phyloP scores from a whole-genome alignment of 2,888 invertebrate genomes.

The Petrolisthes cinctipes region DNA sequence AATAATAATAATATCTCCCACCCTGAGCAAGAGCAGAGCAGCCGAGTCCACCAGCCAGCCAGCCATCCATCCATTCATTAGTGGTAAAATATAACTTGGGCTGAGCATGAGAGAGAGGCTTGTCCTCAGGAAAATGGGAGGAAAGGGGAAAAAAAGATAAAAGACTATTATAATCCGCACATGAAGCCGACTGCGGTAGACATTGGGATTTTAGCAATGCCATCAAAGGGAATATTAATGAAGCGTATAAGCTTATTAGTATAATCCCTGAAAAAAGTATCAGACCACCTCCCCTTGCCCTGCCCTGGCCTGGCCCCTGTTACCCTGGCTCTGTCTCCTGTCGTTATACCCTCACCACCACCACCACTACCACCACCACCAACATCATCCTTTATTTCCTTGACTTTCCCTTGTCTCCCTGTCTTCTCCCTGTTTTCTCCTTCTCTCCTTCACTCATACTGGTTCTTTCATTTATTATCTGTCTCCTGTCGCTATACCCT shows the following conservation, averaged over 20 bases:
- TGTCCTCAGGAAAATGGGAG: neutral
- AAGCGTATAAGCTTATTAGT: conserved; percentile 54
- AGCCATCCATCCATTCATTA: too few relatives aligned
- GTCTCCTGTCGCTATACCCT: too few relatives aligned
- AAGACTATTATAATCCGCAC: conserved; percentile 38
- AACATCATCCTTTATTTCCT: neutral
- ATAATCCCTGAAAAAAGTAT: conserved; percentile 49
- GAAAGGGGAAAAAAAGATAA: neutral
- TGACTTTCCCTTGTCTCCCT: neutral
- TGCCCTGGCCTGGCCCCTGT: neutral
- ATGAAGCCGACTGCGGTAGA: conserved; percentile 47
- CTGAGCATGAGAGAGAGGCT: too few relatives aligned
- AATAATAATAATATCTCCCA: neutral
- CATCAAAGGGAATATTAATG: conserved; percentile 57
- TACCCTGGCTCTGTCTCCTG: too few relatives aligned
- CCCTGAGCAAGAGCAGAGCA: neutral
- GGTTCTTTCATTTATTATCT: too few relatives aligned
- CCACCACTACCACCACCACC: too few relatives aligned
- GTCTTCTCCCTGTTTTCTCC: neutral
- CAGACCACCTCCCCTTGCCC: neutral
- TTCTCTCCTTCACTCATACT: neutral
- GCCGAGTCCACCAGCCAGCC: too few relatives aligned
- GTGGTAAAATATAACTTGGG: too few relatives aligned
- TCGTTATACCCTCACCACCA: too few relatives aligned
- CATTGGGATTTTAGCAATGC: conserved; percentile 53